Evolutionary conservation across 2,797 vertebrate genomes (phyloP).

Genomic region (Anomalospiza imberbis): DNA sequence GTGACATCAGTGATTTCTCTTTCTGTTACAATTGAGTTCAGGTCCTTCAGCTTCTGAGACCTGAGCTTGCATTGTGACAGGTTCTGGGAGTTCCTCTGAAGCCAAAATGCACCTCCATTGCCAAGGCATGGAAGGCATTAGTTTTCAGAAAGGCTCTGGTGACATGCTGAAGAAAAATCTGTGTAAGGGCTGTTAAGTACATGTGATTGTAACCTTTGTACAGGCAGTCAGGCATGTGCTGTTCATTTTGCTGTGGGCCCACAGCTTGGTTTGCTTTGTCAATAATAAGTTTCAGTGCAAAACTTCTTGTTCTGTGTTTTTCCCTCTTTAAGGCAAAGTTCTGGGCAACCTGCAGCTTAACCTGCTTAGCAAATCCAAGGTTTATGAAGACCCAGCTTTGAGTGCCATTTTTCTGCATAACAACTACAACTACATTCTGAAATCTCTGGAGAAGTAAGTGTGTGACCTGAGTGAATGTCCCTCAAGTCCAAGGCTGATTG

Average conservation of each 20-base stretch:
- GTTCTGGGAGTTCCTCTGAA: not conserved
- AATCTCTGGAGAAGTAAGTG: conserved; percentile 94
- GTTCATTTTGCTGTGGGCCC: not conserved
- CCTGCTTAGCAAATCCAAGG: conserved; percentile 95
- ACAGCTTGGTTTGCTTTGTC: not conserved
- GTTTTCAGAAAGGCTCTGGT: not conserved
- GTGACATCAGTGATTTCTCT: not conserved
- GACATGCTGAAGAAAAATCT: not conserved
- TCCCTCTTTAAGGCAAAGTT: conserved; percentile 84
- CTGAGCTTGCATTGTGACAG: not conserved
- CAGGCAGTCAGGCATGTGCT: not conserved
- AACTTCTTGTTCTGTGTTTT: not conserved
- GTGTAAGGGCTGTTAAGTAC: not conserved
- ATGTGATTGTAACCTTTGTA: not conserved
- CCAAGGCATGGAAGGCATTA: not conserved
- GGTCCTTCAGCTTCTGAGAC: not conserved
- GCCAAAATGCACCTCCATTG: not conserved
- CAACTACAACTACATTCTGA: conserved; percentile 99
- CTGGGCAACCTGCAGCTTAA: conserved; percentile 95
- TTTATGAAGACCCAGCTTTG: conserved; percentile 93
- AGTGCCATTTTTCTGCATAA: conserved; percentile 96
- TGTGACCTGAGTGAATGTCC: not conserved
- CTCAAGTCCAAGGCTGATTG: not conserved
- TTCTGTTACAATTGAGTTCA: not conserved
- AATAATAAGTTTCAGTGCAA: not conserved